Percentiles rank a stretch among this genome's conserved stretches.
Conservation (phyloP, 2,113 vertebrate genomes). For the Burhinus bistriatus region DNA sequence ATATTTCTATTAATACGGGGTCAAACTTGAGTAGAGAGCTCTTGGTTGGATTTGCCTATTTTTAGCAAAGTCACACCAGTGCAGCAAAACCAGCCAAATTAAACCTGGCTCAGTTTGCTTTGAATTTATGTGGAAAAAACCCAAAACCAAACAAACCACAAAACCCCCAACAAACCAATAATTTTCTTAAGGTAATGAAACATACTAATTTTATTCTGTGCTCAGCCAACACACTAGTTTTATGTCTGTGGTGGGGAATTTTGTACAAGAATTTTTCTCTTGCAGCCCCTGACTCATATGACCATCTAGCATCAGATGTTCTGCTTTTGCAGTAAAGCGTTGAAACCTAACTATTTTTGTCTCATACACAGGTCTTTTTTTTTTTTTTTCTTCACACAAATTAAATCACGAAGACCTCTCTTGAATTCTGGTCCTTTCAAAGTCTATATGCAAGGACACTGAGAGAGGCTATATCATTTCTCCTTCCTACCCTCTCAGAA, state of each 20-base stretch:
- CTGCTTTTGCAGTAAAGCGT: not conserved
- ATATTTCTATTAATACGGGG: conserved; percentile 15
- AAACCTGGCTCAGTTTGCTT: not conserved
- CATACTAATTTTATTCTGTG: not conserved
- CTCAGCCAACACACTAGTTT: not conserved
- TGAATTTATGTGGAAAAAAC: not conserved
- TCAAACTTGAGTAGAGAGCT: conserved; percentile 10
- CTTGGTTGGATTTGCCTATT: conserved; percentile 7
- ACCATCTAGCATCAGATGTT: not conserved
- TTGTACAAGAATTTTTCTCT: not conserved
- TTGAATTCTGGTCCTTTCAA: not conserved
- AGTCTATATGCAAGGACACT: not conserved
- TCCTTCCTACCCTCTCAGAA: not conserved
- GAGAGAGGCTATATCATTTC: not conserved
- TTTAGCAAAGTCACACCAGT: conserved; percentile 1
- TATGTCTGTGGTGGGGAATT: not conserved
- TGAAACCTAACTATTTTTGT: not conserved
- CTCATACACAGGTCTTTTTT: not conserved
- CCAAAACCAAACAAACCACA: not conserved
- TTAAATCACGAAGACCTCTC: not conserved
- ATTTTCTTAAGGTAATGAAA: not conserved
- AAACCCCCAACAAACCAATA: not conserved
- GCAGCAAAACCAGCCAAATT: not conserved
- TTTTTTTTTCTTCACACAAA: not conserved
- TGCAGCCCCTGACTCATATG: not conserved